phyloP scores from a whole-genome alignment of 2,113 vertebrate genomes.

The Hiodon tergisus region DNA sequence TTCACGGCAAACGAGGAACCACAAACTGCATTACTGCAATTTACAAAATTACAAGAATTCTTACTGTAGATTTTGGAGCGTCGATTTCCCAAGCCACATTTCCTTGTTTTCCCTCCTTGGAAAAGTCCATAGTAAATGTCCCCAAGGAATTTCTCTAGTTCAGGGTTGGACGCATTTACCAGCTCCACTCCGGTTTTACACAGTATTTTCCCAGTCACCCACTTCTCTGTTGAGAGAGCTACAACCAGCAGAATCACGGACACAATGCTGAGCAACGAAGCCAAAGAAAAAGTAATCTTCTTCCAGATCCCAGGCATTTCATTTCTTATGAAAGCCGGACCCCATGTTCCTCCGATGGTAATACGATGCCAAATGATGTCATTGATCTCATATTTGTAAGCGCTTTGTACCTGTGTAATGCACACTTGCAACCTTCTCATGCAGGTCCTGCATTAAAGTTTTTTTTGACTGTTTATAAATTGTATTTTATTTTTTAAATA shows the following conservation, averaged over 20 bases:
- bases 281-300: conserved; percentile 72
- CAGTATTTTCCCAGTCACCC: conserved; percentile 82
- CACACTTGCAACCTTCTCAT: neutral
- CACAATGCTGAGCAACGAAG: conserved; percentile 70
- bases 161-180: conserved; percentile 84
- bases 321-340: conserved; percentile 42
- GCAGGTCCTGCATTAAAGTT: conserved; percentile 5
- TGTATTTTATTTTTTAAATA: conserved; percentile 5
- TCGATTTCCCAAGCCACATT: conserved; percentile 81
- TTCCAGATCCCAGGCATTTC: conserved; percentile 88
- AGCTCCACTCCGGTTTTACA: conserved; percentile 90
- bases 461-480: neutral
- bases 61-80: conserved; percentile 83
- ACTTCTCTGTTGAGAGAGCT: conserved; percentile 77
- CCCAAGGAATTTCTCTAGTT: conserved; percentile 84
- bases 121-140: conserved; percentile 90
- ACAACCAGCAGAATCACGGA: conserved; percentile 74
- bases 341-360: conserved; percentile 40
- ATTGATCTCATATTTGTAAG: neutral
- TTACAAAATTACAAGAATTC: conserved; percentile 41
- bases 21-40: neutral
- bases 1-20: neutral
- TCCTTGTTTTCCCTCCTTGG: conserved; percentile 78
- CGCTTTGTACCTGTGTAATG: neutral
- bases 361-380: neutral